Base-by-base conservation (phyloP, 2,113 vertebrate species). In the Albula goreensis region DNA sequence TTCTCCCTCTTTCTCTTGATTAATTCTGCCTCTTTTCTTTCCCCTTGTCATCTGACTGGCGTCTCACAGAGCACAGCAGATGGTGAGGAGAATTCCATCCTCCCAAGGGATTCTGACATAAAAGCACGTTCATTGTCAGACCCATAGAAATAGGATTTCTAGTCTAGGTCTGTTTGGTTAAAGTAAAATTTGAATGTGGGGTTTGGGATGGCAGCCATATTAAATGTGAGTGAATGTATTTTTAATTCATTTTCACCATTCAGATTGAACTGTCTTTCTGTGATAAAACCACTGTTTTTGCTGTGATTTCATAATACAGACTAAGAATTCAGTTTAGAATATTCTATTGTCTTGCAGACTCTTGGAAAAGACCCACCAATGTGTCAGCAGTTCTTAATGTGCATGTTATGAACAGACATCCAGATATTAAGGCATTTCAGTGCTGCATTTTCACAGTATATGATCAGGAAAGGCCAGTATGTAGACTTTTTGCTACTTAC, bases 31-130 rank as follows among this genome's bases (percentile, higher is more conserved):
- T 87, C 52, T 53, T 89, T 63, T 83, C 70, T 91, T 86, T 89
- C 85, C 82, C 56, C 66, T 41, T 70, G 31, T 49, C 17, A 41
- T 87, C 51, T 41, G 85, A 83, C 83, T 83, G 53, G 48, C 31
- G 60, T 41, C 19, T 86, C 85, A 88, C 15, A 31, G 74, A 89
- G 86, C 80, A 41, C 87, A 90, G 90, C 92, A 89, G 89, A 89
- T 89, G 85, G 87, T 85, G 53, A 49, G 83, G 88, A 92, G 89
- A 86, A 89, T 88, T 87, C 52, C 80, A 86, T 84, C 56, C 56
- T 84, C 87, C 84, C 3, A 19, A 25, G 74, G 60, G 79, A 74
- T 49, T 49, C 48, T 9, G 11, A n/a, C 12, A 25, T 60, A 85
- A 53, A 13, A 8, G 53, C 78, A 80, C 78, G 56, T 50, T 85